Evolutionary conservation across 2,797 vertebrate species (phyloP).

Genomic region (Buceros bicornis): DNA sequence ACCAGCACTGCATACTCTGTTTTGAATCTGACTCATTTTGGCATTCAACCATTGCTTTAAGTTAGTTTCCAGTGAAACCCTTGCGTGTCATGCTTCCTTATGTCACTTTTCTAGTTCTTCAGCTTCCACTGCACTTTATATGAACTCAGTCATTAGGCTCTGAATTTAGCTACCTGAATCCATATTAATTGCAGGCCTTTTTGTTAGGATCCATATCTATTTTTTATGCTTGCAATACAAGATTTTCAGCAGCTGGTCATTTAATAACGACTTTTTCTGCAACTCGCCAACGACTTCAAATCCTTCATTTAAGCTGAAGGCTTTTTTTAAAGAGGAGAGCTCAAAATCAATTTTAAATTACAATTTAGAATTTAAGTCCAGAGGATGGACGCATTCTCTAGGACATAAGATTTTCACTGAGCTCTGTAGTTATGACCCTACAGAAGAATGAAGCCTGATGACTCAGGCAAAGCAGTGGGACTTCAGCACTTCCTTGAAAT

Average conservation of each 20-base stretch:
- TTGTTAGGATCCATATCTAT: not conserved
- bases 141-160: not conserved
- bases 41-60: not conserved
- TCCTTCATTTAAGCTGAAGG: not conserved
- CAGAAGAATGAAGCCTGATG: not conserved
- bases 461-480: not conserved
- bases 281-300: not conserved
- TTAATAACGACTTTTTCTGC: not conserved
- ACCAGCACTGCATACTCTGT: not conserved
- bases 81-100: not conserved
- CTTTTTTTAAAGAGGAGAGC: not conserved
- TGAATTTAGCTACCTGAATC: not conserved
- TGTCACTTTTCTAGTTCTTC: not conserved
- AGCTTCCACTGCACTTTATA: not conserved
- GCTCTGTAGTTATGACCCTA: not conserved
- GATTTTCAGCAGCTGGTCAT: not conserved
- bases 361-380: not conserved
- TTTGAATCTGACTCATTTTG: not conserved
- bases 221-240: not conserved
- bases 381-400: not conserved
- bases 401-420: not conserved
- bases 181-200: not conserved
- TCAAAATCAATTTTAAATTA: conserved; percentile 18
- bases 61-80: not conserved
- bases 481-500: not conserved